Evolutionary conservation across 2,888 invertebrate genomes (phyloP), one percentile per base, ranked within the genome.

Genomic region (Linnaemya vulpina): DNA sequence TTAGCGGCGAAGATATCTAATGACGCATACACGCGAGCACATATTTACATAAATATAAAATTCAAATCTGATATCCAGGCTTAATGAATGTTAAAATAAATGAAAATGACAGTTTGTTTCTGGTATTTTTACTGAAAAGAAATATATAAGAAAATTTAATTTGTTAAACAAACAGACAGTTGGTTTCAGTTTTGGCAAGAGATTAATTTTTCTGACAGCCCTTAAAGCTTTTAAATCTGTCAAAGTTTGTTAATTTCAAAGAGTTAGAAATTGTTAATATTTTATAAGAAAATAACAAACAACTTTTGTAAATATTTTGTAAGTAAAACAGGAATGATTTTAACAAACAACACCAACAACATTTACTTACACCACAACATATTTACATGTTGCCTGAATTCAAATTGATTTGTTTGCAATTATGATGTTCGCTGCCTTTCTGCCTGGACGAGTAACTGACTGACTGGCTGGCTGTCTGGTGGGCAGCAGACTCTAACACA

Each of bases 331-430:
- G n/a, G n/a, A 7, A 22, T 62, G 5, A 11, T 25, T 20, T 35
- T 22, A 25, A 3, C 70, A 43, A 70, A 7, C 49, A 62, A 70
- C 40, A 38, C 63, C 38, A 46, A 43, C 15, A 55, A 79, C 55
- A 55, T n/a, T n/a, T 30, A 30, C 30, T 2, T 3, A 5, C 5
- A 3, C 30, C 3, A 30, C 2, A 3, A 30, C 2, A 30, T 30
- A 30, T 30, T 30, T 30, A 30, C 5, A 5, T 30, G 30, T 30
- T 30, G 5, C 30, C 5, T 25, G 35, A 80, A 67, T 10, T 20
- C 15, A 58, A 73, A 65, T 80, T 73, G 49, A 80, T 80, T 80
- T 73, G 63, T 73, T 58, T 10, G 25, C 38, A 65, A 73, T 80
- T 58, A 73, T 58, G 49, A 49, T 73, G 55, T 55, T 77, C 49